Base-by-base conservation (phyloP, 2,113 vertebrate genomes). In the Hemiprocne comata region DNA sequence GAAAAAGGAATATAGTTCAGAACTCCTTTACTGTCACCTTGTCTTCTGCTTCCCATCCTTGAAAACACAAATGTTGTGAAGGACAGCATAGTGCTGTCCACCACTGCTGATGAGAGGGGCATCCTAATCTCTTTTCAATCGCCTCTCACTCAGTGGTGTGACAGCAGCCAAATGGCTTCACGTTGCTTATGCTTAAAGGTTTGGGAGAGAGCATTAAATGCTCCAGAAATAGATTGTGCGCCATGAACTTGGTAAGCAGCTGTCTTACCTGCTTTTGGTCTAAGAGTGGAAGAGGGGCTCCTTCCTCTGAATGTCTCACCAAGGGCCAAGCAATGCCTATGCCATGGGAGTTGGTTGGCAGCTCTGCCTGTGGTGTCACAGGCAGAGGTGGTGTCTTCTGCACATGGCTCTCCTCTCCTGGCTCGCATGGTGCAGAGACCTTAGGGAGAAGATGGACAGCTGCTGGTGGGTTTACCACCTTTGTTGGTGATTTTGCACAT, bases 311-410 rank as follows among this genome's bases (percentile, higher is more conserved):
- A 11, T 72, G 15, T 7, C 10, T 82, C 1, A 0, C 8, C 18
- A 42, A 36, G 53, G 60, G 11, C 57, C 15, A 13, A 7, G 24
- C 26, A 0, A 0, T 48, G 17, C 14, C 15, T 16, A 11, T 10
- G 17, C 1, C 2, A 0, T 10, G 5, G 15, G 10, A 51, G 38
- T 12, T 72, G 62, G 11, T 38, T 72, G 33, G 34, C 53, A 19
- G 25, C 33, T 75, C 5, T 3, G 13, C 5, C 28, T 2, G 0
- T 8, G 4, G 0, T 33, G 25, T 58, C n/a, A 6, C 6, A 4
- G 13, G 12, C 7, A 1, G 31, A 14, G 20, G 11, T 51, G 8
- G 3, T 58, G 44, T 50, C 7, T 12, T 64, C 25, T 7, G 3
- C 8, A 9, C 1, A 3, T 5, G 25, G 13, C 26, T 61, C 34